Evolutionary conservation across 1,140 invertebrate genomes (phyloP), one percentile per base, ranked within the genome.

Genomic region (Adoxophyes honmai): DNA sequence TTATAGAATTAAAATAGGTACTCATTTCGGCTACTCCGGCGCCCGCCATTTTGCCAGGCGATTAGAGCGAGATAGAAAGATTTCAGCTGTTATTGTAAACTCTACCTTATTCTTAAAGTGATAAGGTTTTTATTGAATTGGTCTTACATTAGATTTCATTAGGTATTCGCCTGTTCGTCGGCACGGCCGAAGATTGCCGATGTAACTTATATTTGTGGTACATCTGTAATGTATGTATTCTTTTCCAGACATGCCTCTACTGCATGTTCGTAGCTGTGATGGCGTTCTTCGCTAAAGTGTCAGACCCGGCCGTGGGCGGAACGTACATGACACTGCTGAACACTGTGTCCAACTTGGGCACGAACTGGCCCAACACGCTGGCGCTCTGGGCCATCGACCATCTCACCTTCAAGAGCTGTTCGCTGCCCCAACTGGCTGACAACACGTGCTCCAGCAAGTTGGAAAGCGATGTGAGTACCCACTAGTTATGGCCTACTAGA

Each of bases 301-400:
- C 96, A 68, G 98, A 99, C 87, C 96, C 97, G 0, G 89, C 92
- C 0, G 96, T 99, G 5, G 99, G 99, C 13, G 99, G 98, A 15
- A 99, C 98, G 0, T 99, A 99, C 81, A 99, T 99, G 99, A 99
- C 99, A 0, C 91, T 99, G 38, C 91, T 99, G 1, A 99, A 99
- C 78, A 99, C 99, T 0, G 88, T 99, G 6, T 94, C 94, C 28
- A 99, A 99, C 91, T 90, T 99, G 21, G 99, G 98, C 18, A 97
- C 97, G 7, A 99, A 98, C 78, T 99, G 98, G 98, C 97, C 98
- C 0, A 93, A 94, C 48, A 99, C 98, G 0, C 87, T 98, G 6
- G 94, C 97, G 0, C 90, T 99, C 4, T 98, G 96, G 93, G 91
- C 98, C 48, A 97, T 99, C 5, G 98, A 99, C 89, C 90, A 93